These are phyloP conservation scores for Parnassius glacialis DNA, from an alignment of 2,888 invertebrate species.

Conservation along the genomic window DNA sequence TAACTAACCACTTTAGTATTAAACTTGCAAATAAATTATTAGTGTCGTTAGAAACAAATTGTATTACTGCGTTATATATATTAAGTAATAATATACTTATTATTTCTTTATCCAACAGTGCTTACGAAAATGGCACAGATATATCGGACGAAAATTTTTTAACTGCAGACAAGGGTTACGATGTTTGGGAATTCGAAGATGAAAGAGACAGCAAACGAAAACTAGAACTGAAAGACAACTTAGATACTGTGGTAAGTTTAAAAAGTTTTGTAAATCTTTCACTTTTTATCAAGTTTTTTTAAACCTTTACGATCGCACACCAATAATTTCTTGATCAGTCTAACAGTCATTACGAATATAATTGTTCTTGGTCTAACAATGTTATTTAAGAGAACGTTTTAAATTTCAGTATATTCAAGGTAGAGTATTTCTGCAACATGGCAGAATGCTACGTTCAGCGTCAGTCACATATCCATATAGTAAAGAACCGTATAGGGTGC, in stretches of 20 bases:
- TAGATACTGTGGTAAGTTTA: slow-evolving; percentile 59
- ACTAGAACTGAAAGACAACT: slow-evolving; percentile 47
- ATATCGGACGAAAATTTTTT: slow-evolving; percentile 59
- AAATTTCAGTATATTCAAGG: slow-evolving; percentile 88
- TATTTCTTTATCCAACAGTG: slow-evolving; percentile 39
- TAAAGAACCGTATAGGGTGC: slow-evolving; percentile 70
- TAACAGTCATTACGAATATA: neutral
- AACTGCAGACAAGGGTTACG: slow-evolving; percentile 57
- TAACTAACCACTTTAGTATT: too few relatives aligned
- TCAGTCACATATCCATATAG: slow-evolving; percentile 79
- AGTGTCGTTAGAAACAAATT: too few relatives aligned
- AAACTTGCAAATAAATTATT: too few relatives aligned
- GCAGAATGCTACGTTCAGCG: slow-evolving; percentile 84
- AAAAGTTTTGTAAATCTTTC: too few relatives aligned
- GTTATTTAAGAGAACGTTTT: too few relatives aligned
- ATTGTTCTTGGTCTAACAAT: too few relatives aligned
- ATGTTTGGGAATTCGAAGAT: slow-evolving; percentile 67
- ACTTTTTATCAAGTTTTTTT: too few relatives aligned
- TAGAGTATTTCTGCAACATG: slow-evolving; percentile 86
- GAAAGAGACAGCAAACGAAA: slow-evolving; percentile 54
- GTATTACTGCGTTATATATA: too few relatives aligned
- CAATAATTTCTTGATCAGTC: too few relatives aligned
- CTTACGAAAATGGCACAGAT: slow-evolving; percentile 58
- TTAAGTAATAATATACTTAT: neutral
- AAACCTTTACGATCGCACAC: too few relatives aligned